Base-by-base conservation (phyloP, 2,113 vertebrate genomes). In the Progne subis region DNA sequence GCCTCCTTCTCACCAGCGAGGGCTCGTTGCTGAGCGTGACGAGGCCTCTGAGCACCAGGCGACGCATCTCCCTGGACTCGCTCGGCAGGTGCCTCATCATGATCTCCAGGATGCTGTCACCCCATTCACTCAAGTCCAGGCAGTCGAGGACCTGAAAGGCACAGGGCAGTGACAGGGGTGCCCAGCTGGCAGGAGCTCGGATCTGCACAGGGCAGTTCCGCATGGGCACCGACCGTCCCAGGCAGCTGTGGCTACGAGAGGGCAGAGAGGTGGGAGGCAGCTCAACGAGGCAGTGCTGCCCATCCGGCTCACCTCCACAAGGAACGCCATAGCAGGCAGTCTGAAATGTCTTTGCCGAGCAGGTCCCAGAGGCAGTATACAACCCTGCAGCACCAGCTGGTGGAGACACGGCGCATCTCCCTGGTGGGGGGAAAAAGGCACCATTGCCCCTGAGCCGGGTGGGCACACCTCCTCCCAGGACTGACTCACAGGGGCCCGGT, bases 41-140 rank as follows among this genome's bases (percentile, higher is more conserved):
- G 1, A 84, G 41, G 14, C 41, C 69, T 28, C 15, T 32, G 59
- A 84, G 69, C 0, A 18, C 82, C 69, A 47, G 41, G 12, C 6
- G 18, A 10, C 2, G 1, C 49, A 1, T 64, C 7, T 74, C 28
- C 3, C 0, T 23, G 39, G 6, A 37, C 6, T 74, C 3, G 0
- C 82, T 39, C 14, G 7, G 26, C 18, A 84, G 16, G 23, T 56
- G 5, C n/a, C 2, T 84, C 18, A 17, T 6, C 28, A 64, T 9
- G 6, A 64, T 56, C 6, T 47, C 26, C 28, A 64, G 41, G n/a
- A 63, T 3, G 1, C 1, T 32, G 1, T 23, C 14, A 39, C 49
- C 14, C 0, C n/a, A 47, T 39, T 55, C 49, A 5, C 0, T 23
- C 2, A 47, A 3, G 14, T 84, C 49, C 18, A 55, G 49, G 49